A percentile compares a stretch with the other conserved stretches of the same genome.
Evolutionary conservation across 1,140 invertebrate species (phyloP).

Genomic region (Bradysia coprophila): DNA sequence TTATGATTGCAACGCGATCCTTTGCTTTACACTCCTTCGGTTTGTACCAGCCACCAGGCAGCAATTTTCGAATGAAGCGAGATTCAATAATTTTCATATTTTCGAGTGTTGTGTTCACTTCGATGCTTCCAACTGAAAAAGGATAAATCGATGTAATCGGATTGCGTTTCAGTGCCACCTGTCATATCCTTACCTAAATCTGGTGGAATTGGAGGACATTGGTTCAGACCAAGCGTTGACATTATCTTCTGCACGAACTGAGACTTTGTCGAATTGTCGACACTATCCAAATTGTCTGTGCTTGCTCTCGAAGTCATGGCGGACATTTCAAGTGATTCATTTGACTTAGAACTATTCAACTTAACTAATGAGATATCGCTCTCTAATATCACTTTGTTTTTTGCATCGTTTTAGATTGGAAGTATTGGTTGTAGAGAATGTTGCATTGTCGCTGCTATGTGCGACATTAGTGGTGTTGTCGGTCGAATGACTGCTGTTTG

Average conservation of each 20-base stretch:
- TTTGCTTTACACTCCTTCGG: constrained; percentile 55
- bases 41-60: constrained; percentile 53
- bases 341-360: too few relatives aligned
- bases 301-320: too few relatives aligned
- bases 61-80: constrained; percentile 27
- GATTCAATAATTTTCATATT: constrained; percentile 24
- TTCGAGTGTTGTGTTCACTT: constrained; percentile 24
- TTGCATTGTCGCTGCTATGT: too few relatives aligned
- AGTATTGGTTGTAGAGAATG: not conserved
- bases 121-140: constrained; percentile 22
- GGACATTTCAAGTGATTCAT: too few relatives aligned
- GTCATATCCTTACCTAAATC: not conserved
- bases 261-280: not conserved
- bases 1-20: constrained; percentile 69
- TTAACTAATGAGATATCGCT: not conserved
- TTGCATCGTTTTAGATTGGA: not conserved
- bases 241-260: not conserved
- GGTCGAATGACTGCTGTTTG: not conserved
- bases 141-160: too few relatives aligned
- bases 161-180: too few relatives aligned
- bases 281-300: too few relatives aligned
- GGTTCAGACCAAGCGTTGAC: not conserved
- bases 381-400: not conserved
- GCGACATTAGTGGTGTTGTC: too few relatives aligned
- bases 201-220: not conserved